Percentiles rank a stretch among this genome's conserved stretches.
phyloP scores from a whole-genome alignment of 2,888 invertebrate genomes.

The Scotopteryx bipunctaria region DNA sequence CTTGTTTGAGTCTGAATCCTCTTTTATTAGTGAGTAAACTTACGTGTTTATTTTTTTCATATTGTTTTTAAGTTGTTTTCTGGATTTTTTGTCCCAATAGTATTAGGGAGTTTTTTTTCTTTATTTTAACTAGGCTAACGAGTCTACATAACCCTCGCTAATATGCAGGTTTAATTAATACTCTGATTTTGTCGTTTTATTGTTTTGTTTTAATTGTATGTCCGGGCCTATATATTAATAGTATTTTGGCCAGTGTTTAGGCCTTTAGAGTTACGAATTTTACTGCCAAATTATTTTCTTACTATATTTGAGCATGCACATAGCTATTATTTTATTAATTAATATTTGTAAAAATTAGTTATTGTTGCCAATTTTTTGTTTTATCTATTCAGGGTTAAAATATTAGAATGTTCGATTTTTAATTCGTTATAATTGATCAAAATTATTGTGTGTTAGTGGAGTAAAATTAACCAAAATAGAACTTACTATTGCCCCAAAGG shows the following conservation, averaged over 20 bases:
- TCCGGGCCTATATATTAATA: slow-evolving; percentile 80
- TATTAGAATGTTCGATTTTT: slow-evolving; percentile 79
- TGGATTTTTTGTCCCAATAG: slow-evolving; percentile 83
- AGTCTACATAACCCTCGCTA: slow-evolving; percentile 74
- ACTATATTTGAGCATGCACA: slow-evolving; percentile 83
- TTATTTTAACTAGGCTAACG: slow-evolving; percentile 75
- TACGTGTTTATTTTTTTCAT: slow-evolving; percentile 82
- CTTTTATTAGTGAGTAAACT: slow-evolving; percentile 82
- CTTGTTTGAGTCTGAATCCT: slow-evolving; percentile 76
- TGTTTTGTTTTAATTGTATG: slow-evolving; percentile 78
- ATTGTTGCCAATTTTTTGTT: slow-evolving; percentile 82
- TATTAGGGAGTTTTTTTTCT: slow-evolving; percentile 82
- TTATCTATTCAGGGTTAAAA: slow-evolving; percentile 81
- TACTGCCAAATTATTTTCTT: slow-evolving; percentile 84
- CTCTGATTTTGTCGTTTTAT: slow-evolving; percentile 79
- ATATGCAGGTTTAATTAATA: slow-evolving; percentile 78
- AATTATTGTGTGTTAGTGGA: slow-evolving; percentile 82
- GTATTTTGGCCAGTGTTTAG: slow-evolving; percentile 81
- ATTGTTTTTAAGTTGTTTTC: slow-evolving; percentile 81
- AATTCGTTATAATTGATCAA: slow-evolving; percentile 82
- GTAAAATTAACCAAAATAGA: slow-evolving; percentile 80
- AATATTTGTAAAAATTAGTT: slow-evolving; percentile 78
- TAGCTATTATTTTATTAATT: slow-evolving; percentile 81
- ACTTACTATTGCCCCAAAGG: slow-evolving; percentile 80
- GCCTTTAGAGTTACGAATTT: slow-evolving; percentile 83